A percentile compares a stretch with the other conserved stretches of the same genome.
These are phyloP conservation scores for Muntiacus muntjak DNA, from an alignment of 2,113 vertebrate genomes.

Conservation along the genomic window DNA sequence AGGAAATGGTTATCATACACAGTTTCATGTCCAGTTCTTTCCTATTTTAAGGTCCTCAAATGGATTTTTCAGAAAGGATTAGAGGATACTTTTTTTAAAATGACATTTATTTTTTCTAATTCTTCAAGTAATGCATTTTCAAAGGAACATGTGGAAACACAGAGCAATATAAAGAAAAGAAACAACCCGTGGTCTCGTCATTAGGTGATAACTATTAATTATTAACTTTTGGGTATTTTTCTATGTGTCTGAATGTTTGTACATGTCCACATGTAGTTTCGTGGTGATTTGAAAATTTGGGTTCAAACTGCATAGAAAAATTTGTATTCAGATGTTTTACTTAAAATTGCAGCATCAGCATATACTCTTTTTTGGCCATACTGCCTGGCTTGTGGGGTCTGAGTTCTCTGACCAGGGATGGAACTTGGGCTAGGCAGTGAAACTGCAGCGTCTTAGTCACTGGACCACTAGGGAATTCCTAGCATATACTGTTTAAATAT, in stretches of 20 bases:
- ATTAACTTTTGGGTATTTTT: neutral
- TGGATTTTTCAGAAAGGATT: neutral
- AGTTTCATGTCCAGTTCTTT: neutral
- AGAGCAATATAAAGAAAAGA: neutral
- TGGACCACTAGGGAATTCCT: neutral
- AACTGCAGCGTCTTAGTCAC: neutral
- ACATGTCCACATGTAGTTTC: neutral
- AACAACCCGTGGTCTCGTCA: neutral
- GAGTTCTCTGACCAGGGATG: neutral
- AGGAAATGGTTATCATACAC: neutral
- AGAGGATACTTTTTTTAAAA: neutral
- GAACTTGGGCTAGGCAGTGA: neutral
- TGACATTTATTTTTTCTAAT: slow-evolving; percentile 7
- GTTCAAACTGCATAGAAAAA: neutral
- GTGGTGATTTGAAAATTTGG: neutral
- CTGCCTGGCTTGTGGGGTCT: neutral
- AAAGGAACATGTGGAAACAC: neutral
- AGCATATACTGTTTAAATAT: neutral
- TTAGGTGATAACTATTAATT: neutral
- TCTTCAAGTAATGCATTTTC: neutral
- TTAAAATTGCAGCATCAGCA: neutral
- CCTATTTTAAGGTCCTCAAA: neutral
- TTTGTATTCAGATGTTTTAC: neutral
- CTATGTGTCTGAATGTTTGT: neutral
- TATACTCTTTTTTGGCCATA: neutral